A percentile compares a stretch with the other conserved stretches of the same genome.
phyloP scores from a whole-genome alignment of 1,140 invertebrate species.

The Drosophila kohkoa region DNA sequence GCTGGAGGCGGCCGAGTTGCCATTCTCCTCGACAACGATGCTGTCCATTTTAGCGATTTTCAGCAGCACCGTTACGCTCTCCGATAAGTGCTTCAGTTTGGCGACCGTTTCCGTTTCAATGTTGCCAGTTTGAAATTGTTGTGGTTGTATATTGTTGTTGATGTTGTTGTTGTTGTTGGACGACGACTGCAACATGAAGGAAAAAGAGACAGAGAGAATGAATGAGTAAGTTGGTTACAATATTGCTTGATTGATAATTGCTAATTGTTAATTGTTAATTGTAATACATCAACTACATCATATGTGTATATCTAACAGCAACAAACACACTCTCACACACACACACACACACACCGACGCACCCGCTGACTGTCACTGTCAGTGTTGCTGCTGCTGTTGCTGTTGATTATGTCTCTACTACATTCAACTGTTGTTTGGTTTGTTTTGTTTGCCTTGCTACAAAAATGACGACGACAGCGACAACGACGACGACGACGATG shows the following conservation, averaged over 20 bases:
- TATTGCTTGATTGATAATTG: slow-evolving; percentile 44
- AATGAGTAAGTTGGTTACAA: slow-evolving; percentile 29
- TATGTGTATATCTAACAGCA: slow-evolving; percentile 5
- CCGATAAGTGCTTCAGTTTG: slow-evolving; percentile 84
- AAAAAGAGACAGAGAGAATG: neutral
- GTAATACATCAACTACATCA: no score
- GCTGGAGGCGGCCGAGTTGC: slow-evolving; percentile 87
- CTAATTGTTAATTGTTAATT: slow-evolving; percentile 34
- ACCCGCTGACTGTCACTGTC: slow-evolving; percentile 30
- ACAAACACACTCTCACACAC: slow-evolving; percentile 27
- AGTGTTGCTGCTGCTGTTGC: slow-evolving; percentile 27
- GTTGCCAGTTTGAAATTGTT: slow-evolving; percentile 73
- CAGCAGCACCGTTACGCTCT: slow-evolving; percentile 84
- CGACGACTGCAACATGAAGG: slow-evolving; percentile 33
- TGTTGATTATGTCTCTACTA: slow-evolving; percentile 27
- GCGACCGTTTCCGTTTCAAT: slow-evolving; percentile 74
- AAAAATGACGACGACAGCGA: slow-evolving; percentile 56
- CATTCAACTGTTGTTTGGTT: slow-evolving; percentile 56
- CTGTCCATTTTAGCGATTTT: slow-evolving; percentile 90
- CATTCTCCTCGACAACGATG: slow-evolving; percentile 95
- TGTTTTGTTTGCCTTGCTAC: slow-evolving; percentile 56
- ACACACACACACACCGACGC: slow-evolving; percentile 7
- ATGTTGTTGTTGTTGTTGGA: slow-evolving; percentile 17
- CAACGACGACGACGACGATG: slow-evolving; percentile 44
- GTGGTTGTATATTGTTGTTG: no score